Evolutionary conservation across 2,888 invertebrate genomes (phyloP).

Genomic region (Cerastis leucographa): DNA sequence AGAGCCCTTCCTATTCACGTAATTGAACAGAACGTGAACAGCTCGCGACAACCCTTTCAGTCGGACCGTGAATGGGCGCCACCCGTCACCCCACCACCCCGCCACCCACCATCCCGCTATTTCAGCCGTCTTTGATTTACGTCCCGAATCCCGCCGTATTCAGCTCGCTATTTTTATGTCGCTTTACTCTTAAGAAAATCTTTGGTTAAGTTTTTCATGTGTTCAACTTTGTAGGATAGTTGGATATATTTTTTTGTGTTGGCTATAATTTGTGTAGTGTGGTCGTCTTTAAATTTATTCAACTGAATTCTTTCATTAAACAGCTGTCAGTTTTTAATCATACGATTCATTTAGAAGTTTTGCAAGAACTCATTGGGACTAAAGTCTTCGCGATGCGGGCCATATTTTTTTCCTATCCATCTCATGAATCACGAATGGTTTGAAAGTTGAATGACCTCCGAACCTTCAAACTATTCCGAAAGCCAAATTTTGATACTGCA

Average conservation of each 20-base stretch:
- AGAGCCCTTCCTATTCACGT: slow-evolving; percentile 49
- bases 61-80: slow-evolving; percentile 49
- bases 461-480: slow-evolving; percentile 1
- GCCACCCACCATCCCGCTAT: slow-evolving; percentile 55
- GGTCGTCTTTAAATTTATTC: slow-evolving; percentile 1
- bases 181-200: slow-evolving; percentile 42
- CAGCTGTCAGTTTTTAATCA: not conserved
- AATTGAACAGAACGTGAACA: slow-evolving; percentile 47
- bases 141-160: slow-evolving; percentile 66
- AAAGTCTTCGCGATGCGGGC: not conserved
- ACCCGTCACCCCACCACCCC: slow-evolving; percentile 32
- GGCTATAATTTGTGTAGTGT: not conserved
- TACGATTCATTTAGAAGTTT: not conserved
- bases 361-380: not conserved
- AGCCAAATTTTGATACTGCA: not conserved
- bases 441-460: not conserved
- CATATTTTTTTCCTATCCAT: not conserved
- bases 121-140: slow-evolving; percentile 72
- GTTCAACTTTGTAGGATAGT: not conserved
- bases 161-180: slow-evolving; percentile 66
- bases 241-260: not conserved
- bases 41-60: slow-evolving; percentile 59
- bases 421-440: not conserved
- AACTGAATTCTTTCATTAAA: not conserved
- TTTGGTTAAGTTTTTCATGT: slow-evolving; percentile 22